Conservation (phyloP, 2,113 vertebrate genomes). For the Tyrannus savana region DNA sequence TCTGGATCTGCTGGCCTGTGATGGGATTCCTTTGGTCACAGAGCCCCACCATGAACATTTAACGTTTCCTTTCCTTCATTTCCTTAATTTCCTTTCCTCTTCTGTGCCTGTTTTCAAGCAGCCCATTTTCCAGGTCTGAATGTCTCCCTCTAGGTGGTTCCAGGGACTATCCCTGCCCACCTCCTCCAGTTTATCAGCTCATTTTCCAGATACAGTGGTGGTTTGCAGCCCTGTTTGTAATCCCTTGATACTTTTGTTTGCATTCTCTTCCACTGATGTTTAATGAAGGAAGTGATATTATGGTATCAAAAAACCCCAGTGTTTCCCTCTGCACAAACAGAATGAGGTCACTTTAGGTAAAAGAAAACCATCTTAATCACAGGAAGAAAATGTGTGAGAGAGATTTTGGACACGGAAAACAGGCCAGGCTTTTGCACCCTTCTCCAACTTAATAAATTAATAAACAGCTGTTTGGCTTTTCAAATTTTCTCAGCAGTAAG, state of each 20-base stretch:
- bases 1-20: not conserved
- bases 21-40: not conserved
- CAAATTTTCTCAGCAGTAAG: slow-evolving; percentile 44
- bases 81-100: not conserved
- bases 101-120: not conserved
- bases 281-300: not conserved
- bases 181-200: not conserved
- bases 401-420: not conserved
- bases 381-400: not conserved
- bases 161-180: not conserved
- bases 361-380: not conserved
- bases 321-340: not conserved
- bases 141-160: not conserved
- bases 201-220: not conserved
- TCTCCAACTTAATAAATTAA: slow-evolving; percentile 25
- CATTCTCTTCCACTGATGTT: not conserved
- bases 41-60: not conserved
- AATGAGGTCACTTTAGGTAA: slow-evolving; percentile 49
- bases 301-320: not conserved
- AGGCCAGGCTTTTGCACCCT: not conserved
- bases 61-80: rapidly evolving
- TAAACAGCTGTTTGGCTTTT: slow-evolving; percentile 57
- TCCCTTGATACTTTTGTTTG: not conserved
- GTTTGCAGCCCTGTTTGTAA: not conserved
- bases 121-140: not conserved